Evolutionary conservation across 2,113 vertebrate genomes (phyloP), one percentile per base, ranked within the genome.

Genomic region (Mirza zaza): DNA sequence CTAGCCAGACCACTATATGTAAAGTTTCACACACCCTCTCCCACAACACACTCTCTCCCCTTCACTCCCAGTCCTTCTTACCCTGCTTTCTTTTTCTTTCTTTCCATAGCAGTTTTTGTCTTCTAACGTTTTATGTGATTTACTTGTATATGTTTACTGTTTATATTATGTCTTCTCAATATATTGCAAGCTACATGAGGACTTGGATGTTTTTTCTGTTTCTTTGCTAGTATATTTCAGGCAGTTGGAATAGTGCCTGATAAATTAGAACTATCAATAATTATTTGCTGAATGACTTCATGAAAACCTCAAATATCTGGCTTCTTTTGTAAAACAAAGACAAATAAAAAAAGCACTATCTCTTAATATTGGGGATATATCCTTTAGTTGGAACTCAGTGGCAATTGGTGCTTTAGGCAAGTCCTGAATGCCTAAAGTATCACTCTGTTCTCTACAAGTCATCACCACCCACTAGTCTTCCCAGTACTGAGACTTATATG

Each of bases 251-350:
- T 57, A 48, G 23, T 67, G 23, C 34, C 42, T 85, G 86, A 50
- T 91, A 61, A 87, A 65, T 80, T 75, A 45, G 39, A 20, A 32
- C 25, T 75, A 39, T 77, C 27, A 70, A 96, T 48, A 75, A 39
- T 63, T 63, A n/a, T 73, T 94, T 82, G 34, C 81, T 76, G 75
- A 79, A 93, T 81, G 48, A 71, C 7, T 57, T 23, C 81, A 23
- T 23, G 36, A 87, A 65, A 81, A 86, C 1, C 57, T 18, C 25
- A 55, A 80, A 52, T 80, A 59, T 29, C 23, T 94, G 75, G 25
- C 13, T 59, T 3, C 29, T 70, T 70, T 48, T 75, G 25, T 7
- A 32, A 77, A 42, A 75, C 23, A 25, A 63, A n/a, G 20, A 14
- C 8, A 42, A 32, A 65, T 3, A 2, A 15, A 23, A 67, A 63